Evolutionary conservation across 2,888 invertebrate genomes (phyloP), one percentile per base, ranked within the genome.

Genomic region (Elysia crispata): DNA sequence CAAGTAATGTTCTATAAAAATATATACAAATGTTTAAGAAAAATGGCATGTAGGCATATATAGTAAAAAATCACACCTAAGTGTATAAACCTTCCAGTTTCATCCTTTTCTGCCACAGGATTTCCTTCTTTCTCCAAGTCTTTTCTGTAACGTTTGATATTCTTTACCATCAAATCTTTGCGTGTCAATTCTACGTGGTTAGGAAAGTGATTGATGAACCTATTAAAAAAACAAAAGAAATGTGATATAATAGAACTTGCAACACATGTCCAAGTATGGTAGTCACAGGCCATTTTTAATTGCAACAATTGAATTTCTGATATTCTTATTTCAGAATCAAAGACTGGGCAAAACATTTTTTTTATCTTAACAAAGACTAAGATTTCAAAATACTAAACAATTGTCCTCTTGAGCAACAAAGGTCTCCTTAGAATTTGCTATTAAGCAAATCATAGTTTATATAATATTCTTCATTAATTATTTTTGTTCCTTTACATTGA

Each of bases 101-200:
- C 95, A 49, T 96, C 96, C 90, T 97, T 95, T 90, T 97, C 97
- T 0, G 97, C 97, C 83, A 98, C 92, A 0, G 95, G 94, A 91
- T 95, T 97, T 64, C 97, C 96, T 90, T 97, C 97, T 85, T 97
- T 95, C 91, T 98, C 98, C 84, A 98, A 93, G 85, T 98, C 98
- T 87, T 97, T 96, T 76, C 98, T 94, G 91, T 98, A 98, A 41
- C 98, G 93, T 91, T 98, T 98, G 72, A 98, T 97, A 91, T 98
- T 98, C 93, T 97, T 98, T 73, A 98, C 97, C 85, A 99, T 94
- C 78, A 98, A 93, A 93, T 99, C 99, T 92, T 99, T 99, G 20
- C 99, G 94, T 0, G 98, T 97, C 77, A 98, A 93, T 91, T 98
- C 98, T 89, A 97, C 97, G 91, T 98, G 97, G 92, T 97, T 98